Percentiles rank a stretch among this genome's conserved stretches.
phyloP scores from a whole-genome alignment of 2,888 invertebrate genomes.

The Notodonta ziczac region DNA sequence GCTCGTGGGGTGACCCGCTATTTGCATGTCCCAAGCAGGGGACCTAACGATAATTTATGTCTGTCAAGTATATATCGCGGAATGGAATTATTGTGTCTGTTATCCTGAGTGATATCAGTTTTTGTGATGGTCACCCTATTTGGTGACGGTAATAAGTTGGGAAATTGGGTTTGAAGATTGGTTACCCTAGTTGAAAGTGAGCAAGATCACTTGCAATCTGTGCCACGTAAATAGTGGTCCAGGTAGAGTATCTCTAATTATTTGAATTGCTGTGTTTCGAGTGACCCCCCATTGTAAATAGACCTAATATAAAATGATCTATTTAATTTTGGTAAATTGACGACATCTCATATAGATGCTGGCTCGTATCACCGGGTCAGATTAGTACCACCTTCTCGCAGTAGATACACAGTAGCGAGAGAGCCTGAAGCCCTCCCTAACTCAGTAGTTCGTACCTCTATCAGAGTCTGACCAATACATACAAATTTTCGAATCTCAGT shows the following conservation, averaged over 20 bases:
- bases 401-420: too few relatives aligned
- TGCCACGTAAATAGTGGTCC: too few relatives aligned
- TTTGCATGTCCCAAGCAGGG: constrained; percentile 34
- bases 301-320: too few relatives aligned
- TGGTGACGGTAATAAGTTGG: neutral
- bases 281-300: too few relatives aligned
- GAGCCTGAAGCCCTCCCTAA: too few relatives aligned
- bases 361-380: too few relatives aligned
- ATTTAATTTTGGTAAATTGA: too few relatives aligned
- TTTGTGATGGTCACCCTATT: constrained; percentile 9
- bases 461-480: neutral
- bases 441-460: neutral
- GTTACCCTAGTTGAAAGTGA: neutral
- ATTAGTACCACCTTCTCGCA: too few relatives aligned
- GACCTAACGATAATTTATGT: constrained; percentile 41
- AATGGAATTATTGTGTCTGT: constrained; percentile 24
- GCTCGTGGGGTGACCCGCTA: constrained; percentile 22
- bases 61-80: constrained; percentile 19
- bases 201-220: too few relatives aligned
- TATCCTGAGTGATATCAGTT: constrained; percentile 9
- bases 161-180: neutral
- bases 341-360: too few relatives aligned
- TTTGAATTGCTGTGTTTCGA: too few relatives aligned
- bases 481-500: constrained; percentile 4
- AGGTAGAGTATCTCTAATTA: too few relatives aligned